phyloP scores from a whole-genome alignment of 1,140 invertebrate species.

The Aphaenogaster rudis region DNA sequence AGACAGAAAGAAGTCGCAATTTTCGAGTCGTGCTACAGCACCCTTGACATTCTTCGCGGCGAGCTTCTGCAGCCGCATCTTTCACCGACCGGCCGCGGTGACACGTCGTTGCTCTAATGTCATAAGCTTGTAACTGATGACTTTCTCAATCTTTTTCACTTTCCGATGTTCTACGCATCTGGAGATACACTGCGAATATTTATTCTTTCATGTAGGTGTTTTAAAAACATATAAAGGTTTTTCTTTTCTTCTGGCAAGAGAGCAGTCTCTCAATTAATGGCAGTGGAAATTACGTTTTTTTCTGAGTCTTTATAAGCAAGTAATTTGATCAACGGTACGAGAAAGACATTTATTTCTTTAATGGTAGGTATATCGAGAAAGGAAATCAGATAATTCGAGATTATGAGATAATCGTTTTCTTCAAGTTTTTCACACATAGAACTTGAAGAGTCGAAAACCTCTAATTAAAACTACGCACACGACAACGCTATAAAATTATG shows the following conservation, averaged over 20 bases:
- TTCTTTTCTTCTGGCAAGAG: background rate
- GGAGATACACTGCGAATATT: background rate
- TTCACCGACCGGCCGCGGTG: conserved; percentile 36
- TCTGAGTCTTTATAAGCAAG: background rate
- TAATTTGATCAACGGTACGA: background rate
- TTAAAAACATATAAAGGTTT: background rate
- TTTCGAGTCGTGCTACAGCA: conserved; percentile 77
- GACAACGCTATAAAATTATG: conserved; percentile 17
- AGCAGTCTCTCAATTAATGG: background rate
- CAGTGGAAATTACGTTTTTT: background rate
- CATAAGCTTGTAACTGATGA: conserved; percentile 8
- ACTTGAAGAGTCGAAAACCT: background rate
- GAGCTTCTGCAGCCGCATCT: conserved; percentile 69
- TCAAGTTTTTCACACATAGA: conserved; percentile 15
- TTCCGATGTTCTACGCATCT: background rate
- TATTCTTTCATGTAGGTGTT: background rate
- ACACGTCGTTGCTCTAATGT: conserved; percentile 25
- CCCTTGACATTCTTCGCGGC: conserved; percentile 84
- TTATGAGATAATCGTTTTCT: background rate
- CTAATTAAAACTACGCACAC: conserved; percentile 43
- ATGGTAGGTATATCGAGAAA: conserved; percentile 22
- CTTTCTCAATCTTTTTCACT: background rate
- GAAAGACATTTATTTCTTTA: background rate
- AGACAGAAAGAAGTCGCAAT: conserved; percentile 66
- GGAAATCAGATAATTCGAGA: conserved; percentile 26